These are phyloP conservation scores for Troilus luridus DNA, from an alignment of 2,888 invertebrate species.

Conservation along the genomic window DNA sequence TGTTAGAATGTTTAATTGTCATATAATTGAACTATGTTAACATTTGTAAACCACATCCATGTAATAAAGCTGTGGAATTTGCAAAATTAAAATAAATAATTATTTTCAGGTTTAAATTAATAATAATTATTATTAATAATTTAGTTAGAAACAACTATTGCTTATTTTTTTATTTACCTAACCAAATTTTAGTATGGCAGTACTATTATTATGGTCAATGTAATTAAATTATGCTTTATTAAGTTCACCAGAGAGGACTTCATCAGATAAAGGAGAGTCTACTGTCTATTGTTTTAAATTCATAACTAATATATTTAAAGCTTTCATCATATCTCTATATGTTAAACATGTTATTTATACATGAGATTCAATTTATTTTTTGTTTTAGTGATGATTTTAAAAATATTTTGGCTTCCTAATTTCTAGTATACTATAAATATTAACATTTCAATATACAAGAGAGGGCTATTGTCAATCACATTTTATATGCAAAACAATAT, in stretches of 20 bases:
- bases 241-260: not conserved
- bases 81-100: not conserved
- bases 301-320: slow-evolving; percentile 50
- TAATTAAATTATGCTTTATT: not conserved
- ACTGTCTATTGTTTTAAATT: slow-evolving; percentile 34
- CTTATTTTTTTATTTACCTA: not conserved
- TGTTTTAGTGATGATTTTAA: slow-evolving; percentile 13
- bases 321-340: slow-evolving; percentile 49
- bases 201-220: not conserved
- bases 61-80: not conserved
- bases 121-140: too few species aligned
- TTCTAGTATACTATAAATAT: slow-evolving; percentile 24
- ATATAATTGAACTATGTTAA: not conserved
- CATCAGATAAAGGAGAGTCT: not conserved
- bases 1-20: not conserved
- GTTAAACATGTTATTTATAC: slow-evolving; percentile 9
- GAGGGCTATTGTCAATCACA: slow-evolving; percentile 64
- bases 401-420: slow-evolving; percentile 22
- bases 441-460: slow-evolving; percentile 51
- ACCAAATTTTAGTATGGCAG: not conserved
- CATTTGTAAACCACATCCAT: not conserved
- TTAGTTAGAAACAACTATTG: not conserved
- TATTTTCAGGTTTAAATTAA: too few species aligned
- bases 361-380: not conserved
- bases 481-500: slow-evolving; percentile 54